Evolutionary conservation across 1,140 invertebrate genomes (phyloP), one percentile per base, ranked within the genome.

Genomic region (Pissodes strobi): DNA sequence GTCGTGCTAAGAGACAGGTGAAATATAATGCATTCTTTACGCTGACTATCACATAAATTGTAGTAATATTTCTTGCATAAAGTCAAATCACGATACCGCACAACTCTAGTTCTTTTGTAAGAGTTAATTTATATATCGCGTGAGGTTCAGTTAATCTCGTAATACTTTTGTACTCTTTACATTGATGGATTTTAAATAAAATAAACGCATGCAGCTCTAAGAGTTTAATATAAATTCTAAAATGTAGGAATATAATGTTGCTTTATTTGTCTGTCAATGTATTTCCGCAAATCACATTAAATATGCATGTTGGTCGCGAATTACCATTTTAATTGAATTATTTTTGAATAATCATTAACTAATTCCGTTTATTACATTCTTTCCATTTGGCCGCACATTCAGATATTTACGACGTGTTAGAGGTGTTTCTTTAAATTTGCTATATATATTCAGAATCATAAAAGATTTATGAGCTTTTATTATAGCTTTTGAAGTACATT

Each of bases 301-400:
- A 43, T 43, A 57, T 57, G 19, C 37, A 57, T 41, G 21, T 18
- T 21, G 8, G 18, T 43, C 15, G 19, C 22, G 38, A 57, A 43
- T 57, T 57, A 23, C 12, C 53, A 57, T 57, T 57, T 57, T 43
- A 57, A 57, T 57, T 57, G 39, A 57, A 57, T 57, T 57, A 43
- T 57, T 57, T 57, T 41, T 41, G 22, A 57, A 43, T 57, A 57
- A 41, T 43, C 43, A 18, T 43, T 57, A 57, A 22, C 53, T 27
- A 57, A 25, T 43, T 57, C 51, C 25, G 19, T 38, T 53, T 53
- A 53, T 21, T 53, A 13, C 12, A 8, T 30, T 30, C 13, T 30
- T 51, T 15, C 23, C 27, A 18, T 13, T 13, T 51, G 2, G 23
- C 8, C 22, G 22, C 48, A 30, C 48, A 51, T 30, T 15, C 23